Evolutionary conservation across 2,113 vertebrate species (phyloP), one percentile per base, ranked within the genome.

Genomic region (Lophura nycthemera): DNA sequence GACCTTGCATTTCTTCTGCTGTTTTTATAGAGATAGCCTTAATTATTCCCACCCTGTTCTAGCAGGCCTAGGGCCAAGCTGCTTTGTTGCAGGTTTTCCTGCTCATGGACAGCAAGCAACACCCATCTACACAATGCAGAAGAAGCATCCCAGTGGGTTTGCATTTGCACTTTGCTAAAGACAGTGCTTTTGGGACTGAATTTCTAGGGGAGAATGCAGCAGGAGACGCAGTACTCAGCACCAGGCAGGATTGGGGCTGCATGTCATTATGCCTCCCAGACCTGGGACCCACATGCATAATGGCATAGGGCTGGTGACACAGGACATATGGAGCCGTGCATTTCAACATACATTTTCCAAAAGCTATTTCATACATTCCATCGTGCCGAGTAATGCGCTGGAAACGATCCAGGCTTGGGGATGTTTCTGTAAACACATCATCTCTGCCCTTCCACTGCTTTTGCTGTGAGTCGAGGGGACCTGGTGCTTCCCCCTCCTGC

Each of bases 301-400:
- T 30, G 47, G 77, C 86, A 56, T 79, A 15, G 14, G 25, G 83
- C 77, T 4, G 54, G 63, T 79, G 94, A 95, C 92, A 87, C 0
- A 1, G 94, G 72, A 63, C 93, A 77, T 59, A 57, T 19, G 96
- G 96, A 95, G 92, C 92, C 34, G 21, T 52, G 66, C 71, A 84
- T 25, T 82, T 78, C 93, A 42, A 70, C 67, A 75, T 29, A 52
- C 91, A 92, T 92, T 86, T 84, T 21, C 64, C 36, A 77, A 86
- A 65, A 81, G 83, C 86, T n/a, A 36, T 24, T 86, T 11, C 3
- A 70, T 47, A 56, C 96, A 96, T 97, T 97, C 96, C 93, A 85
- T 47, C 0, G 4, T 54, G 0, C 29, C 13, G n/a, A 96, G 96
- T 86, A 90, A 95, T 7, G 66, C 0, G 0, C n/a, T 97, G 96